These are phyloP conservation scores for Lamprologus sp. DNA, from an alignment of 2,113 vertebrate species.

Conservation along the genomic window DNA sequence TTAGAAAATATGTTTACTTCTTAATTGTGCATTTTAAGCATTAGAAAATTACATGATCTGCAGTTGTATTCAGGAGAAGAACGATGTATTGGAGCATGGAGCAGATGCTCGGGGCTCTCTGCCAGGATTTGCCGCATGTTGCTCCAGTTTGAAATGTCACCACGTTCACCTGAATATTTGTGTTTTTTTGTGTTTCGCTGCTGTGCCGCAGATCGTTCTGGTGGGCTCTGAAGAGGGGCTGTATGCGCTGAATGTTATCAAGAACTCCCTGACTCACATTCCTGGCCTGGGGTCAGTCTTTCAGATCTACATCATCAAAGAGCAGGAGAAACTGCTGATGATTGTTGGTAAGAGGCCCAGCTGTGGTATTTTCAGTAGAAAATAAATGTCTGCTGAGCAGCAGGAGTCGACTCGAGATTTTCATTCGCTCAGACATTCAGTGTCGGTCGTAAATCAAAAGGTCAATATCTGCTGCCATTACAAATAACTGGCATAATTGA, in stretches of 20 bases:
- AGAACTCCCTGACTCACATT: conserved; percentile 95
- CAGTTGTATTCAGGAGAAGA: neutral
- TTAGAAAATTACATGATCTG: neutral
- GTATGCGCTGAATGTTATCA: conserved; percentile 94
- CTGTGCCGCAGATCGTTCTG: conserved; percentile 82
- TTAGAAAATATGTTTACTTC: neutral
- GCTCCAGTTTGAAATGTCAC: neutral
- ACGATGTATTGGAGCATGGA: neutral
- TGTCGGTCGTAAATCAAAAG: neutral
- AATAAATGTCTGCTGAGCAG: neutral
- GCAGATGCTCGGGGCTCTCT: neutral
- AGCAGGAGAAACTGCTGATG: conserved; percentile 95
- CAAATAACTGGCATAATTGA: neutral
- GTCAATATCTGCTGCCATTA: neutral
- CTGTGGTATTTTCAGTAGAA: neutral
- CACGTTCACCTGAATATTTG: neutral
- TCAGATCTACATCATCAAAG: conserved; percentile 96
- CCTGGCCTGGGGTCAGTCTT: conserved; percentile 94
- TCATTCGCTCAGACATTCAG: neutral
- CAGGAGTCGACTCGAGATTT: neutral
- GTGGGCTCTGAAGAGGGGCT: conserved; percentile 98
- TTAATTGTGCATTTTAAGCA: neutral
- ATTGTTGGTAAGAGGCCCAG: conserved; percentile 73
- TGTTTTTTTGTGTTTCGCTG: neutral
- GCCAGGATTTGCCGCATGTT: neutral